These are phyloP conservation scores for Cyanistes caeruleus DNA, from an alignment of 2,113 vertebrate genomes.

Conservation along the genomic window DNA sequence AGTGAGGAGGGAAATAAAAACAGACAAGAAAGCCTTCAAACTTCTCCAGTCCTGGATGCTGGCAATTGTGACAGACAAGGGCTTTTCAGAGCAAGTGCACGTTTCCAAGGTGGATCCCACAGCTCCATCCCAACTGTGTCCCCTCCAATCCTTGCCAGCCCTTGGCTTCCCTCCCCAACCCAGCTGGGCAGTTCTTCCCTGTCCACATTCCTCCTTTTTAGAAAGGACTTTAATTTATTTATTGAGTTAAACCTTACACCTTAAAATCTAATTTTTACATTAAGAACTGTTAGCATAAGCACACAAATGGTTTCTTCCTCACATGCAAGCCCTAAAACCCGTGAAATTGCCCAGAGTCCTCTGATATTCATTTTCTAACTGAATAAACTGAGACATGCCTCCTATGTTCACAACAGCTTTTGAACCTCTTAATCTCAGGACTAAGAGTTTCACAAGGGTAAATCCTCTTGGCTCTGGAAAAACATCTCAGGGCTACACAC, in stretches of 20 bases:
- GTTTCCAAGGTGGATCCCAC: neutral
- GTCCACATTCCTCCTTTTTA: neutral
- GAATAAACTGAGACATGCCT: neutral
- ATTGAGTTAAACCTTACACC: neutral
- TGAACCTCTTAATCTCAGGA: neutral
- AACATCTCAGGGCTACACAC: neutral
- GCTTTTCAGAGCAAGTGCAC: neutral
- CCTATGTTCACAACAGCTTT: neutral
- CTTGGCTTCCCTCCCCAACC: neutral
- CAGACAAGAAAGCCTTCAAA: neutral
- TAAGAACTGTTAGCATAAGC: neutral
- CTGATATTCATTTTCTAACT: neutral
- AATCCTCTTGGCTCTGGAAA: slow-evolving; percentile 1
- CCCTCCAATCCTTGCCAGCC: neutral
- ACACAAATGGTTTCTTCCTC: neutral
- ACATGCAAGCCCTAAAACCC: neutral
- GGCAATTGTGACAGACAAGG: neutral
- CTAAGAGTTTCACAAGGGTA: neutral
- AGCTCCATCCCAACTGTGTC: neutral
- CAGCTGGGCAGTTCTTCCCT: neutral
- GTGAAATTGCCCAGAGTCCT: neutral
- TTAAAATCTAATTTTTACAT: neutral
- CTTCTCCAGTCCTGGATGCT: neutral
- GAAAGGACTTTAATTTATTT: neutral
- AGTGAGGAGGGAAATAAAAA: neutral